These are phyloP conservation scores for Lophura nycthemera DNA, from an alignment of 2,113 vertebrate genomes.

Conservation along the genomic window DNA sequence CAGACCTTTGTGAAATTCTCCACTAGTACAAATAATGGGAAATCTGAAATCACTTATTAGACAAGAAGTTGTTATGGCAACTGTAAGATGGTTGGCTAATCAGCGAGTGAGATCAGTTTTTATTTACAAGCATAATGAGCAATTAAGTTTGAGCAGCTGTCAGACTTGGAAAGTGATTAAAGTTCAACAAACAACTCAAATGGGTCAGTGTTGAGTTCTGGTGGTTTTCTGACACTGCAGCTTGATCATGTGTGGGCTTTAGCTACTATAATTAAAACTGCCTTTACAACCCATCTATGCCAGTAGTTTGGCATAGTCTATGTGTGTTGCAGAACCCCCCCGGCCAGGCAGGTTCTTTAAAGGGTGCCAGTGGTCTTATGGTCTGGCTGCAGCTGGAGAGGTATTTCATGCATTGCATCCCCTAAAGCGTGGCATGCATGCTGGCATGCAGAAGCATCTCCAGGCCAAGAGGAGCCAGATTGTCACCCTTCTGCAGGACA, in stretches of 20 bases:
- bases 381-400: constrained; percentile 10
- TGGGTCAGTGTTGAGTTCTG: constrained; percentile 54
- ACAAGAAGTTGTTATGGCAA: constrained; percentile 72
- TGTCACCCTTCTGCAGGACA: background rate
- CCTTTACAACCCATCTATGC: constrained; percentile 23
- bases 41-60: constrained; percentile 71
- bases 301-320: background rate
- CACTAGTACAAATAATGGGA: constrained; percentile 60
- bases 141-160: constrained; percentile 75
- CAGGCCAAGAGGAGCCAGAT: background rate
- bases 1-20: constrained; percentile 67
- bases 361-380: background rate
- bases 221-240: constrained; percentile 44
- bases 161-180: constrained; percentile 67
- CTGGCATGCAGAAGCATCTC: background rate
- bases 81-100: constrained; percentile 65
- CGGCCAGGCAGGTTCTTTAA: background rate
- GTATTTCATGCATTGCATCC: background rate
- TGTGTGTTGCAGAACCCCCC: background rate
- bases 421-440: background rate
- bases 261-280: constrained; percentile 47
- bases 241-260: constrained; percentile 35
- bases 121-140: constrained; percentile 73
- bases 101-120: constrained; percentile 71
- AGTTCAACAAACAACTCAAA: constrained; percentile 70